Evolutionary conservation across 2,113 vertebrate species (phyloP).

Genomic region (Gambusia holbrooki): DNA sequence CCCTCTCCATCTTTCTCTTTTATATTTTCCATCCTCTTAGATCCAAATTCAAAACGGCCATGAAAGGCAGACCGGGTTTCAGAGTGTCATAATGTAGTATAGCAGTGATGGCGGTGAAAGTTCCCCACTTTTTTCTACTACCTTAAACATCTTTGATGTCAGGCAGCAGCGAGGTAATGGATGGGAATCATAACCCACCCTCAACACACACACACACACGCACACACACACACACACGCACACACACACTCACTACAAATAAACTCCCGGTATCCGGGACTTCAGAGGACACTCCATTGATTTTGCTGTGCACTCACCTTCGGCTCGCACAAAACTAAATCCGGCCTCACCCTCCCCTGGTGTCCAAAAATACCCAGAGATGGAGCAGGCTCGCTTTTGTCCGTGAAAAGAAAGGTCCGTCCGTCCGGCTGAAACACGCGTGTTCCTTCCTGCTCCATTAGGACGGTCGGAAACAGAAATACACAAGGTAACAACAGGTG

Average conservation of each 20-base stretch:
- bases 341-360: background rate
- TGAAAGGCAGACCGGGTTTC: slow-evolving; percentile 16
- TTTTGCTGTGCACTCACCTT: background rate
- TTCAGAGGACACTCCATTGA: slow-evolving; percentile 5
- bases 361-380: background rate
- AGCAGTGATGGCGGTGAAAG: slow-evolving; percentile 12
- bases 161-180: slow-evolving; percentile 63
- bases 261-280: background rate
- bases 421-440: background rate
- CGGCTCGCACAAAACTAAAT: background rate
- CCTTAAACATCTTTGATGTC: slow-evolving; percentile 50
- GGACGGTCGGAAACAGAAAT: slow-evolving; percentile 31
- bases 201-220: too few species aligned
- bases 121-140: slow-evolving; percentile 1
- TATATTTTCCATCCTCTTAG: background rate
- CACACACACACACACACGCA: too few species aligned
- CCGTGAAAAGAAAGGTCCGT: background rate
- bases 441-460: slow-evolving; percentile 27
- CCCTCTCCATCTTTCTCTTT: background rate
- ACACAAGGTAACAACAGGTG: slow-evolving; percentile 18
- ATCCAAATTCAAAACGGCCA: slow-evolving; percentile 2
- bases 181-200: slow-evolving; percentile 25
- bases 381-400: background rate
- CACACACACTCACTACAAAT: too few species aligned
- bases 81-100: background rate